phyloP scores from a whole-genome alignment of 2,797 vertebrate species.

The Cyclura pinguis region DNA sequence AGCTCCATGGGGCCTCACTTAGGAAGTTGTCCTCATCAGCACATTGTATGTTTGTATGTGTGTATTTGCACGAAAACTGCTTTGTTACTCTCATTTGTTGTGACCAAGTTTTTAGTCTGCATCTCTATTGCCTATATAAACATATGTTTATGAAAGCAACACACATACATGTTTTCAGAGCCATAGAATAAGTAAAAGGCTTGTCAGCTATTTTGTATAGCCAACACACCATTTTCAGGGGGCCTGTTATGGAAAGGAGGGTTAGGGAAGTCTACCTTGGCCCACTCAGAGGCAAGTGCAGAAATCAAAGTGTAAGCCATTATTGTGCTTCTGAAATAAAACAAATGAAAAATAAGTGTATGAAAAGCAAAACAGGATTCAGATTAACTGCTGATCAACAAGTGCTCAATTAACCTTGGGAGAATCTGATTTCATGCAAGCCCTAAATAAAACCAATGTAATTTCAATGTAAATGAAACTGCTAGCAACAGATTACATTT shows the following conservation, averaged over 20 bases:
- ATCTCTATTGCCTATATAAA: not conserved
- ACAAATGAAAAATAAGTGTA: not conserved
- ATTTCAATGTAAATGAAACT: not conserved
- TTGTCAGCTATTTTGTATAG: too few species aligned
- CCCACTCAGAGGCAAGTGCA: too few species aligned
- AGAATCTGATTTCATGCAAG: not conserved
- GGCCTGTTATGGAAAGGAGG: too few species aligned
- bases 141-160: not conserved
- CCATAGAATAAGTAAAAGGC: too few species aligned
- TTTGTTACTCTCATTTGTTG: not conserved
- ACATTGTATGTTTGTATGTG: not conserved
- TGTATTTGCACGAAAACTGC: too few species aligned
- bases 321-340: not conserved
- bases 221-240: too few species aligned
- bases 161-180: not conserved
- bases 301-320: not conserved
- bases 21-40: not conserved
- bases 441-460: not conserved
- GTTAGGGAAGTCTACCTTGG: too few species aligned
- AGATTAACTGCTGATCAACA: not conserved
- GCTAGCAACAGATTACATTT: not conserved
- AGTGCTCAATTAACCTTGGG: not conserved
- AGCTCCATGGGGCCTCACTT: not conserved
- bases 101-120: not conserved
- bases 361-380: not conserved